Evolutionary conservation across 2,113 vertebrate genomes (phyloP).

Genomic region (Donacobius atricapilla): DNA sequence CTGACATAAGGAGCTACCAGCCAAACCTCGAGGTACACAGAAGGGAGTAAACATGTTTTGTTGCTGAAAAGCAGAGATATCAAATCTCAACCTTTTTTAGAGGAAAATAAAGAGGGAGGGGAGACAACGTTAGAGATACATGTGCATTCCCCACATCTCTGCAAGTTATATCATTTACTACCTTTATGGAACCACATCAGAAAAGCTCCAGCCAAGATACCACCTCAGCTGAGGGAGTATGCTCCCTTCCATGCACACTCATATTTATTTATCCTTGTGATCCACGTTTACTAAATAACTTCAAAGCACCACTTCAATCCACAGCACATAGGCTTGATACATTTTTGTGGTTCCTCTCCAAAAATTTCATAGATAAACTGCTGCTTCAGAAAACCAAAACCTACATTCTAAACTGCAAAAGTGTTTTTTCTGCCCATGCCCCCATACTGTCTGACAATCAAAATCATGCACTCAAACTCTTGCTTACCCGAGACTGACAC

Average conservation of each 20-base stretch:
- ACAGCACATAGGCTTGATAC: not conserved
- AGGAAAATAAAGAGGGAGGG: not conserved
- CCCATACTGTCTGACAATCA: not conserved
- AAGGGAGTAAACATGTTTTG: not conserved
- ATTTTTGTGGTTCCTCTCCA: not conserved
- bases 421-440: not conserved
- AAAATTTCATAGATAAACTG: not conserved
- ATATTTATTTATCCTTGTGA: not conserved
- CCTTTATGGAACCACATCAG: not conserved
- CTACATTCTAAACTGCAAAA: not conserved
- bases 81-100: not conserved
- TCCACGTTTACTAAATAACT: not conserved
- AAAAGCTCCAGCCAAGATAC: not conserved
- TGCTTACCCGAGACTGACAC: conserved; percentile 90
- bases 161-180: not conserved
- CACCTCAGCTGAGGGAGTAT: not conserved
- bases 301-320: not conserved
- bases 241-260: not conserved
- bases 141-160: not conserved
- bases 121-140: not conserved
- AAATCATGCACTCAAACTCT: fast-evolving
- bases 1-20: not conserved
- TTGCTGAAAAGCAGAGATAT: not conserved
- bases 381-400: not conserved
- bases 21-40: not conserved